A percentile compares a stretch with the other conserved stretches of the same genome.
These are phyloP conservation scores for Drosophila meridiana DNA, from an alignment of 2,888 invertebrate genomes.

Conservation along the genomic window DNA sequence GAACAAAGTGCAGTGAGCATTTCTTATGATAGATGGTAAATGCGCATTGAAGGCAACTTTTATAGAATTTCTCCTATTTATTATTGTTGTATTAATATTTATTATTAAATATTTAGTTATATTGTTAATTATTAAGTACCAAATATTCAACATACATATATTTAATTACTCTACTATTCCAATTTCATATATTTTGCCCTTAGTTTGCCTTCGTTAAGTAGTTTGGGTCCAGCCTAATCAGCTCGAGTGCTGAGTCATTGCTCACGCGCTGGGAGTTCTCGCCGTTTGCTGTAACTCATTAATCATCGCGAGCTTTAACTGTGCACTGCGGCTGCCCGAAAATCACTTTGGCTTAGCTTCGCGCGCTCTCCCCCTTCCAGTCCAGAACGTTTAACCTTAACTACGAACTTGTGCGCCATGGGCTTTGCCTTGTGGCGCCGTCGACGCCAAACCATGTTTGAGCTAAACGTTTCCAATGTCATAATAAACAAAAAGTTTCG, in stretches of 20 bases:
- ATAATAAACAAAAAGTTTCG: conserved; percentile 34
- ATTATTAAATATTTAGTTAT: too few species aligned
- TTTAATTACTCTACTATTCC: neutral
- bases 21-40: neutral
- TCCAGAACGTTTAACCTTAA: conserved; percentile 31
- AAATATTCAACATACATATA: neutral
- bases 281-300: conserved; percentile 38
- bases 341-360: conserved; percentile 26
- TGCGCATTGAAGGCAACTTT: neutral
- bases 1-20: conserved; percentile 11
- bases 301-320: conserved; percentile 48
- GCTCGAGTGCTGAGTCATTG: conserved; percentile 47
- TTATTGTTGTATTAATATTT: neutral
- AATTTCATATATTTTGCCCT: neutral
- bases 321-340: conserved; percentile 26
- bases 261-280: conserved; percentile 40
- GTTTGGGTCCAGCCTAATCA: conserved; percentile 44
- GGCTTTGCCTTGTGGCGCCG: conserved; percentile 47
- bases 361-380: neutral
- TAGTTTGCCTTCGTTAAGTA: neutral
- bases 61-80: neutral
- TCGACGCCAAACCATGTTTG: conserved; percentile 44
- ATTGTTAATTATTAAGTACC: too few species aligned
- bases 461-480: conserved; percentile 50
- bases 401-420: conserved; percentile 30